These are phyloP conservation scores for Druceiella hillmani DNA, from an alignment of 2,888 invertebrate species.

Conservation along the genomic window DNA sequence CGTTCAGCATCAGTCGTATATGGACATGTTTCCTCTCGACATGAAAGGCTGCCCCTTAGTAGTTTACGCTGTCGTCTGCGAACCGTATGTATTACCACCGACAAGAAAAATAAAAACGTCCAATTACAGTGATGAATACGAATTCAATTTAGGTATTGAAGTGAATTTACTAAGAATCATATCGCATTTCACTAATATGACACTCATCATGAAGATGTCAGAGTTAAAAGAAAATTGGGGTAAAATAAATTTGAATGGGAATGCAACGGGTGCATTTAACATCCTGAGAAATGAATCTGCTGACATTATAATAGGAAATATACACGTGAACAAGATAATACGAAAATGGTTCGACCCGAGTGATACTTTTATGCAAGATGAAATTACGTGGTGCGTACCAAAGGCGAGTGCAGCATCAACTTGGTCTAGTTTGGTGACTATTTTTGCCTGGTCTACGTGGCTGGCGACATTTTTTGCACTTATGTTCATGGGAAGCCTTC, in stretches of 20 bases:
- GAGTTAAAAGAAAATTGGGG: slow-evolving; percentile 42
- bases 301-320: slow-evolving; percentile 43
- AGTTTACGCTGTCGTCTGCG: slow-evolving; percentile 41
- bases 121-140: slow-evolving; percentile 34
- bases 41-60: slow-evolving; percentile 43
- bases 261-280: slow-evolving; percentile 37
- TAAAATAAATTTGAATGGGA: slow-evolving; percentile 33
- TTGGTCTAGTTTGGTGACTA: slow-evolving; percentile 45
- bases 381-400: slow-evolving; percentile 47
- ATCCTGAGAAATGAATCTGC: slow-evolving; percentile 34
- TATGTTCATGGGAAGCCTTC: slow-evolving; percentile 35
- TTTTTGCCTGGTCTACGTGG: slow-evolving; percentile 48
- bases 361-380: slow-evolving; percentile 45
- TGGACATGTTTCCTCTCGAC: slow-evolving; percentile 39
- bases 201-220: slow-evolving; percentile 37
- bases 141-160: slow-evolving; percentile 41
- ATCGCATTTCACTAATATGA: slow-evolving; percentile 44
- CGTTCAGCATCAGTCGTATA: slow-evolving; percentile 31
- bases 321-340: slow-evolving; percentile 42
- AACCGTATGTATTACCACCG: slow-evolving; percentile 47
- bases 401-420: slow-evolving; percentile 40
- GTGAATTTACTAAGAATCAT: slow-evolving; percentile 46
- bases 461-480: slow-evolving; percentile 36
- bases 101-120: slow-evolving; percentile 29
- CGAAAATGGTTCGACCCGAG: slow-evolving; percentile 46